Percentiles rank a stretch among this genome's conserved stretches.
Evolutionary conservation across 2,797 vertebrate species (phyloP).

Genomic region (Buphagus erythrorhynchus): DNA sequence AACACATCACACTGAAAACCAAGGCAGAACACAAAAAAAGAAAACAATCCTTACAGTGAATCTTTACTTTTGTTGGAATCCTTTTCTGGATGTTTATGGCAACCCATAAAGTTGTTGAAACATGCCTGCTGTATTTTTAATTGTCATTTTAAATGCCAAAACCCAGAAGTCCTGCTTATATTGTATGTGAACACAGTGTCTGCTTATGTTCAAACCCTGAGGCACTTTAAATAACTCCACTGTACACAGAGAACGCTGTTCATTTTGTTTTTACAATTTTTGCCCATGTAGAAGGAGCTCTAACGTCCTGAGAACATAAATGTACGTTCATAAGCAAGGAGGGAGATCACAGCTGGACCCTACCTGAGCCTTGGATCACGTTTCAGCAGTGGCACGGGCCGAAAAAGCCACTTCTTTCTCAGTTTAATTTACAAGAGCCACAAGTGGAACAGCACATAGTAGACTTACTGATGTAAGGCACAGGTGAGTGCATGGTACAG

Average conservation of each 20-base stretch:
- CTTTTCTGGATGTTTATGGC: slow-evolving; percentile 45
- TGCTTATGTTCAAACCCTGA: slow-evolving; percentile 77
- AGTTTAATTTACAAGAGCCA: neutral
- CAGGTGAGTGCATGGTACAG: slow-evolving; percentile 47
- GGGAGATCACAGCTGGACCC: slow-evolving; percentile 45
- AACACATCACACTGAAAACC: neutral
- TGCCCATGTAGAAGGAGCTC: slow-evolving; percentile 44
- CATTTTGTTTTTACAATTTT: slow-evolving; percentile 74
- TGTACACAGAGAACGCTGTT: slow-evolving; percentile 76
- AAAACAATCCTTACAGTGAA: slow-evolving; percentile 1
- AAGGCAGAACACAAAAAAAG: neutral
- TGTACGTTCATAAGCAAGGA: slow-evolving; percentile 35
- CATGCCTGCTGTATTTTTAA: slow-evolving; percentile 59
- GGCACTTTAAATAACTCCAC: slow-evolving; percentile 76
- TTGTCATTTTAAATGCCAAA: slow-evolving; percentile 68
- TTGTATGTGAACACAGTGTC: slow-evolving; percentile 57
- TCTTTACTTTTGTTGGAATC: slow-evolving; percentile 21
- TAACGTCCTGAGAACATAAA: slow-evolving; percentile 22
- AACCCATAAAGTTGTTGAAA: slow-evolving; percentile 57
- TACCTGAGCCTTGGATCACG: slow-evolving; percentile 28
- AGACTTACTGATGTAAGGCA: slow-evolving; percentile 37
- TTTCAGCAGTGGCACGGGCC: neutral
- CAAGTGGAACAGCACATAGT: slow-evolving; percentile 1
- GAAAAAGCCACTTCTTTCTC: neutral
- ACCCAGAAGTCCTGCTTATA: slow-evolving; percentile 67